Conservation (phyloP, 2,888 invertebrate genomes). For the Leucoptera coffeella region DNA sequence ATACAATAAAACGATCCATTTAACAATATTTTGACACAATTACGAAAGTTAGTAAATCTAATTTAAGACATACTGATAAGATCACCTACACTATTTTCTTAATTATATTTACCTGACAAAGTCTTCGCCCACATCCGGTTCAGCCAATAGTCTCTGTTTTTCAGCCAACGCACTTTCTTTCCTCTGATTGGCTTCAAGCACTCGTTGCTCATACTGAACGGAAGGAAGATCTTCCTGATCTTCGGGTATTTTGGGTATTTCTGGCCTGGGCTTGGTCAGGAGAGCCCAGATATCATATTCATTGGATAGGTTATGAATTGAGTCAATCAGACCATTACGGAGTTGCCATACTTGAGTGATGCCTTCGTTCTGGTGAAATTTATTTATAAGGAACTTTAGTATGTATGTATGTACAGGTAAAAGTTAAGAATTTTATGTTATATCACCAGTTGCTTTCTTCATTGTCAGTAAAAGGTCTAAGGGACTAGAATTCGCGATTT, state of each 20-base stretch:
- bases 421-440: too few relatives aligned
- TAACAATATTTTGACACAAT: too few relatives aligned
- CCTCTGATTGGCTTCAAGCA: constrained; percentile 16
- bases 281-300: constrained; percentile 30
- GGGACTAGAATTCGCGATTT: too few relatives aligned
- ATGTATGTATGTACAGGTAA: too few relatives aligned
- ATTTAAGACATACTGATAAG: too few relatives aligned
- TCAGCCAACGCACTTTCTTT: constrained; percentile 14
- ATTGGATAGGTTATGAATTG: constrained; percentile 20
- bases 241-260: too few relatives aligned
- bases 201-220: constrained; percentile 10
- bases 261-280: constrained; percentile 22
- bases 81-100: not conserved
- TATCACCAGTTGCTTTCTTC: too few relatives aligned
- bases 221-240: constrained; percentile 10
- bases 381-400: too few relatives aligned
- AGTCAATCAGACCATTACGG: constrained; percentile 17
- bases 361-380: constrained; percentile 16
- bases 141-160: constrained; percentile 17
- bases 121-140: constrained; percentile 31
- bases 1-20: too few relatives aligned
- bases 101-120: constrained; percentile 18
- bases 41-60: too few relatives aligned
- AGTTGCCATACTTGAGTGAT: constrained; percentile 22
- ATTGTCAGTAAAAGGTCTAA: too few relatives aligned